phyloP scores from a whole-genome alignment of 2,797 vertebrate genomes.

The Lagorchestes hirsutus region DNA sequence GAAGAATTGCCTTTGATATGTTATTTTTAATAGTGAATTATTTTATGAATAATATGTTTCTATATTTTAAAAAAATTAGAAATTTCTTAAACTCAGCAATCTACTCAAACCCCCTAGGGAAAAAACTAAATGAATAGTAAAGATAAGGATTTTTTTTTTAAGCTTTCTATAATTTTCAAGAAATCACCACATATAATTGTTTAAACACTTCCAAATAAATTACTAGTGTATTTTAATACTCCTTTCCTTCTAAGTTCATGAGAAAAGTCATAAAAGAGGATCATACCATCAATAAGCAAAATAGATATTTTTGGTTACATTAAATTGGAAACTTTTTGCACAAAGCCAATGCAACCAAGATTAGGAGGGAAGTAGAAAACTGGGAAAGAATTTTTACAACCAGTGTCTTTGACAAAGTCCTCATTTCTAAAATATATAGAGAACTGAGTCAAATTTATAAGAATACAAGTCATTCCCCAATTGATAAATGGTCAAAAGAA shows the following conservation, averaged over 20 bases:
- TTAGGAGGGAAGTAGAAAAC: no score
- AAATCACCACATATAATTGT: neutral
- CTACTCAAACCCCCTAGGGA: constrained; percentile 2
- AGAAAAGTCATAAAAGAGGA: constrained; percentile 12
- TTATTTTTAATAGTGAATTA: constrained; percentile 11
- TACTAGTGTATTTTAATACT: neutral
- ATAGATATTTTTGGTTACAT: no score
- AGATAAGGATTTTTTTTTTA: constrained; percentile 48
- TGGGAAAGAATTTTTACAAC: no score
- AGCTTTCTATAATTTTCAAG: neutral
- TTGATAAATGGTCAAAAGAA: no score
- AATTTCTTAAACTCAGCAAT: neutral
- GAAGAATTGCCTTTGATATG: constrained; percentile 42
- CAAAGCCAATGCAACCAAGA: no score
- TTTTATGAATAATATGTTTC: constrained; percentile 17
- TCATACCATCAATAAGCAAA: neutral
- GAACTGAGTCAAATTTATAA: no score
- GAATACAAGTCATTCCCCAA: no score
- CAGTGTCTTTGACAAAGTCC: no score
- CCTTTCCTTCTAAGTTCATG: constrained; percentile 43
- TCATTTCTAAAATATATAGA: no score
- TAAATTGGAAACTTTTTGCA: no score
- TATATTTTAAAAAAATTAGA: constrained; percentile 22
- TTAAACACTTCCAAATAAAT: constrained; percentile 50
- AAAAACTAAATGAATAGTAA: constrained; percentile 44